phyloP scores from a whole-genome alignment of 1,140 invertebrate species.

The Manduca sexta region DNA sequence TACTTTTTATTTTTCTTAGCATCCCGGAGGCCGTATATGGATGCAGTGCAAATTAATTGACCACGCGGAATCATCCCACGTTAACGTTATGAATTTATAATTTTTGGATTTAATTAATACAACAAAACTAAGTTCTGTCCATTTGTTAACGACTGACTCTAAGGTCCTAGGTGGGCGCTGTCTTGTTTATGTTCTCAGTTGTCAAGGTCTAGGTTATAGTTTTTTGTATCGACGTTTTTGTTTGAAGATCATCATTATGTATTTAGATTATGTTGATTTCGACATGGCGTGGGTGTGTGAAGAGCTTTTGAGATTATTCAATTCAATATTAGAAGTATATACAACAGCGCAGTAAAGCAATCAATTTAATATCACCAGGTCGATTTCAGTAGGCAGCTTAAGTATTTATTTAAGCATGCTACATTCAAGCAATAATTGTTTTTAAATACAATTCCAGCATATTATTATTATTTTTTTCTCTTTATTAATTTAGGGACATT shows the following conservation, averaged over 20 bases:
- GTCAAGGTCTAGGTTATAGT: conserved; percentile 31
- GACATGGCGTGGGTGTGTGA: conserved; percentile 1
- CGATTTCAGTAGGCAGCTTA: background rate
- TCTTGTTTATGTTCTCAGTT: conserved; percentile 35
- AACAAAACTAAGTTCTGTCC: conserved; percentile 5
- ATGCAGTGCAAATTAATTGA: conserved; percentile 8
- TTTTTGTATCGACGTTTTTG: conserved; percentile 21
- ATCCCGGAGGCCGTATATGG: background rate
- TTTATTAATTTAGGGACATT: no score
- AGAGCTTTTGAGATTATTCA: background rate
- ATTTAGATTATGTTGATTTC: conserved; percentile 9
- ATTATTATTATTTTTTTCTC: background rate
- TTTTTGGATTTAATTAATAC: background rate
- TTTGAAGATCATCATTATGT: conserved; percentile 18
- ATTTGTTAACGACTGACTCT: conserved; percentile 20
- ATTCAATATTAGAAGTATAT: background rate
- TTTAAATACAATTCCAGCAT: background rate
- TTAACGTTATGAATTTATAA: conserved; percentile 6
- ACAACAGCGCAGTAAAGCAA: background rate
- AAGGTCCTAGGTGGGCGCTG: conserved; percentile 38
- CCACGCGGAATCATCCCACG: conserved; percentile 43
- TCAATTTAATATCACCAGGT: background rate
- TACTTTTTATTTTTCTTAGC: background rate
- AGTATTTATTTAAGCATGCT: background rate
- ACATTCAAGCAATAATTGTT: background rate